Percentiles rank a stretch among this genome's conserved stretches.
Evolutionary conservation across 2,888 invertebrate genomes (phyloP).

Genomic region (Machimus rusticus): DNA sequence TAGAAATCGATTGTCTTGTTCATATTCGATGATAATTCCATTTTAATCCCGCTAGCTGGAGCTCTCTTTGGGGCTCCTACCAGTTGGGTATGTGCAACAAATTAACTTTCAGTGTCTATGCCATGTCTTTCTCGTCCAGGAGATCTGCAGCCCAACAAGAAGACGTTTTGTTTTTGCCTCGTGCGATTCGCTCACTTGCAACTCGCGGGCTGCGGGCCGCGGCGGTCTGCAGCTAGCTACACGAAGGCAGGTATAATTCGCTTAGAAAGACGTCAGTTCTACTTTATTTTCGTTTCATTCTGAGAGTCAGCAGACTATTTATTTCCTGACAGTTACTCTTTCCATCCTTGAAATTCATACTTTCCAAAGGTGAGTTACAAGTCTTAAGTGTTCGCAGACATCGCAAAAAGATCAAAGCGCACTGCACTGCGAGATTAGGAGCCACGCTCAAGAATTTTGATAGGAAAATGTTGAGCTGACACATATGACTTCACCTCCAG

Average conservation of each 20-base stretch:
- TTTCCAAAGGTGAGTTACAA: neutral
- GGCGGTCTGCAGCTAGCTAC: neutral
- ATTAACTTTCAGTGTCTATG: slow-evolving; percentile 39
- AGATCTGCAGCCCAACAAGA: neutral
- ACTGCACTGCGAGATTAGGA: neutral
- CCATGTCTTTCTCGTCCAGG: slow-evolving; percentile 20
- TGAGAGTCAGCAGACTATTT: slow-evolving; percentile 18
- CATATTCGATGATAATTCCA: slow-evolving; percentile 39
- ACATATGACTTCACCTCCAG: neutral
- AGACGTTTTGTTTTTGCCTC: slow-evolving; percentile 16
- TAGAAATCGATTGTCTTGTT: slow-evolving; percentile 39
- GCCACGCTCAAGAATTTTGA: neutral
- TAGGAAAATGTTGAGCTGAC: neutral
- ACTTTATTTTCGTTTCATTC: slow-evolving; percentile 33
- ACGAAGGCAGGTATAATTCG: slow-evolving; percentile 19
- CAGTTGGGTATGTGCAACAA: slow-evolving; percentile 22
- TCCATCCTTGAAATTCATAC: slow-evolving; percentile 15
- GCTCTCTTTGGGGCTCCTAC: neutral
- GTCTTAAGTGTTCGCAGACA: neutral
- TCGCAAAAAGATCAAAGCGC: neutral
- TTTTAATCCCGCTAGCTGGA: slow-evolving; percentile 31
- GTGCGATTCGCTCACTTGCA: neutral
- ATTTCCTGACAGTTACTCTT: slow-evolving; percentile 15
- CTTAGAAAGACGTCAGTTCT: slow-evolving; percentile 34
- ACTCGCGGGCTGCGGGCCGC: neutral